Evolutionary conservation across 2,113 vertebrate species (phyloP).

Genomic region (Mesembrinibis cayennensis): DNA sequence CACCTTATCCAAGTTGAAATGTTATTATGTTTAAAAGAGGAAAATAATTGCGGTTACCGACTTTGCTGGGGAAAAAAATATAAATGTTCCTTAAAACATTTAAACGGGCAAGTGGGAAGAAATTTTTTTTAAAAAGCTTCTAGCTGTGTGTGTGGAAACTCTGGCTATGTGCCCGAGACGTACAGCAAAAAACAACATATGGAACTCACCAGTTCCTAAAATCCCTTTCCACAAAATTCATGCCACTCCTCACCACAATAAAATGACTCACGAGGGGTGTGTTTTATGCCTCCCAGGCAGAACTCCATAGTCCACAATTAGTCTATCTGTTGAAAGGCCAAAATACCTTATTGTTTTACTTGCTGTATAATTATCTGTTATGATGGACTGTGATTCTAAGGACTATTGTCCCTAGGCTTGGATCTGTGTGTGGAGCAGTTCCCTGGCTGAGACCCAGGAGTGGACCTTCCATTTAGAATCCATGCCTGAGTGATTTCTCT

Average conservation of each 20-base stretch:
- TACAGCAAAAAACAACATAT: slow-evolving; percentile 72
- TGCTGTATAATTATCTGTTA: slow-evolving; percentile 83
- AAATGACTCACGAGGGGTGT: slow-evolving; percentile 70
- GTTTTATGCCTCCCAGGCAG: slow-evolving; percentile 78
- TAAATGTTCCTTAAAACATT: slow-evolving; percentile 50
- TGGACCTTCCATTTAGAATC: slow-evolving; percentile 82
- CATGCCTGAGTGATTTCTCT: slow-evolving; percentile 81
- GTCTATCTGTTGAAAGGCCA: slow-evolving; percentile 78
- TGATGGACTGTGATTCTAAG: slow-evolving; percentile 83
- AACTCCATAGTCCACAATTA: slow-evolving; percentile 78
- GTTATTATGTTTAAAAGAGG: slow-evolving; percentile 47
- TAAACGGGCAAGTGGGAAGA: slow-evolving; percentile 39
- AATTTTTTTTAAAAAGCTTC: slow-evolving; percentile 40
- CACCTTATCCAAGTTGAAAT: slow-evolving; percentile 5
- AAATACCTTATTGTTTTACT: slow-evolving; percentile 81
- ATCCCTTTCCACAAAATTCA: slow-evolving; percentile 75
- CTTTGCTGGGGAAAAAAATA: neutral
- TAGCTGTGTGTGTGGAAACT: slow-evolving; percentile 49
- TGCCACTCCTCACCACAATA: slow-evolving; percentile 68
- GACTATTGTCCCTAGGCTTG: slow-evolving; percentile 76
- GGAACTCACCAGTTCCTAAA: slow-evolving; percentile 75
- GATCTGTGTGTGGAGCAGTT: slow-evolving; percentile 74
- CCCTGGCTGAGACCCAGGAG: slow-evolving; percentile 75
- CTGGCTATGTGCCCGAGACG: slow-evolving; percentile 37
- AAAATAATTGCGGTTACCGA: slow-evolving; percentile 22